Conservation (phyloP, 2,888 invertebrate genomes). For the Hesperia comma region DNA sequence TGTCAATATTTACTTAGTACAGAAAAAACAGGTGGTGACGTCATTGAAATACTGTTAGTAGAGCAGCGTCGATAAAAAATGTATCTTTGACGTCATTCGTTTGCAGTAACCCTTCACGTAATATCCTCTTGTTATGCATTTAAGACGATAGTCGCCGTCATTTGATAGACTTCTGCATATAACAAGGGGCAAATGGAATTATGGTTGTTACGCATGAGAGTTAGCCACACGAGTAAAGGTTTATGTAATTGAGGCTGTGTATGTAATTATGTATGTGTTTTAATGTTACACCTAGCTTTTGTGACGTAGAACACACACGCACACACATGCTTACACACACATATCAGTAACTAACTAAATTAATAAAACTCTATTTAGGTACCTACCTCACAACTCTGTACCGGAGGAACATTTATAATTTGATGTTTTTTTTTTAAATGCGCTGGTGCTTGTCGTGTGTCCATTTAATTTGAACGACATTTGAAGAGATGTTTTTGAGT, state of each 20-base stretch:
- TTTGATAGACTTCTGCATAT: not conserved
- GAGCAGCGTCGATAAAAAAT: not conserved
- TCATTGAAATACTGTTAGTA: not conserved
- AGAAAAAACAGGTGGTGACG: not conserved
- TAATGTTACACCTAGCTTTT: too few relatives aligned
- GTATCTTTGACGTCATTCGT: conserved; percentile 10
- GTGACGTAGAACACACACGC: too few relatives aligned
- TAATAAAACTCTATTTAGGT: too few relatives aligned
- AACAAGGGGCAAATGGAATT: conserved; percentile 19
- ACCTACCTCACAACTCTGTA: too few relatives aligned
- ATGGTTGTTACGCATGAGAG: conserved; percentile 13
- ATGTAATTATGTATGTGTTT: not conserved
- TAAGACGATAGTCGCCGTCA: conserved; percentile 3
- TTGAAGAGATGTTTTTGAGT: too few relatives aligned
- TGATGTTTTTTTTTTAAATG: too few relatives aligned
- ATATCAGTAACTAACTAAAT: too few relatives aligned
- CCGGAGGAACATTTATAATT: too few relatives aligned
- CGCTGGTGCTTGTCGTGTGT: too few relatives aligned
- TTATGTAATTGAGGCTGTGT: conserved; percentile 2
- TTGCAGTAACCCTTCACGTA: conserved; percentile 11
- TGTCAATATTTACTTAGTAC: too few relatives aligned
- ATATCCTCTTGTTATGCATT: conserved; percentile 6
- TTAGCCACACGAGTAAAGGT: not conserved
- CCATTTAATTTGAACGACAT: too few relatives aligned
- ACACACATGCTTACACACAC: too few relatives aligned